Conservation (phyloP, 2,888 invertebrate genomes). For the Drosophila fulvimacula region DNA sequence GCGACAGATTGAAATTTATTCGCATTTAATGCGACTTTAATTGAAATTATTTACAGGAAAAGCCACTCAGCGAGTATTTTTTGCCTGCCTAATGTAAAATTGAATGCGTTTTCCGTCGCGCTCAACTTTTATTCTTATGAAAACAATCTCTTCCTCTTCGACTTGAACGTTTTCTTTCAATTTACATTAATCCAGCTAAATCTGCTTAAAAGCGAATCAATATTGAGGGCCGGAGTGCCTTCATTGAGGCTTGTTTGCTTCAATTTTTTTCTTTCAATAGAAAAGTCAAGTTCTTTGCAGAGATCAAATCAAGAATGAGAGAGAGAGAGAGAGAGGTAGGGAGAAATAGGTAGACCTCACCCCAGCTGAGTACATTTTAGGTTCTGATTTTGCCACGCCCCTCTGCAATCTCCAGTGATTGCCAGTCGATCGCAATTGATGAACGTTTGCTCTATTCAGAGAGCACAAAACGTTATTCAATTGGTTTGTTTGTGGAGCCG, state of each 20-base stretch:
- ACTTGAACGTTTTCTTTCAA: background rate
- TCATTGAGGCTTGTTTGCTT: conserved; percentile 3
- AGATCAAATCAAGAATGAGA: conserved; percentile 52
- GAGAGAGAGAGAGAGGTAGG: background rate
- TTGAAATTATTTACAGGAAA: conserved; percentile 30
- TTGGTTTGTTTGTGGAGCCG: conserved; percentile 55
- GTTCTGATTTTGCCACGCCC: conserved; percentile 2
- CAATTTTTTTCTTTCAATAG: conserved; percentile 26
- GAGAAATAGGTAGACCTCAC: background rate
- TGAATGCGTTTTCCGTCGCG: conserved; percentile 28
- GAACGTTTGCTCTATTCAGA: conserved; percentile 24
- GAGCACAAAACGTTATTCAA: conserved; percentile 40
- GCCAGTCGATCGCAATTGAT: conserved; percentile 57
- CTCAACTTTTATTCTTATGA: conserved; percentile 31
- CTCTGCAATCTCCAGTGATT: background rate
- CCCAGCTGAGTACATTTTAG: background rate
- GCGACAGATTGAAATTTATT: conserved; percentile 50
- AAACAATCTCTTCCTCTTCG: conserved; percentile 29
- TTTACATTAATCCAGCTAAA: conserved; percentile 66
- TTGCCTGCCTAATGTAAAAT: conserved; percentile 62
- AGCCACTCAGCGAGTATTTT: conserved; percentile 36
- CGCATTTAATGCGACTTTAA: conserved; percentile 46
- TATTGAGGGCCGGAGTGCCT: conserved; percentile 10
- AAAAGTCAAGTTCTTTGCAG: conserved; percentile 51
- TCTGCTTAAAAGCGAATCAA: conserved; percentile 49